phyloP scores from a whole-genome alignment of 2,888 invertebrate species.

The Hymenopus coronatus region DNA sequence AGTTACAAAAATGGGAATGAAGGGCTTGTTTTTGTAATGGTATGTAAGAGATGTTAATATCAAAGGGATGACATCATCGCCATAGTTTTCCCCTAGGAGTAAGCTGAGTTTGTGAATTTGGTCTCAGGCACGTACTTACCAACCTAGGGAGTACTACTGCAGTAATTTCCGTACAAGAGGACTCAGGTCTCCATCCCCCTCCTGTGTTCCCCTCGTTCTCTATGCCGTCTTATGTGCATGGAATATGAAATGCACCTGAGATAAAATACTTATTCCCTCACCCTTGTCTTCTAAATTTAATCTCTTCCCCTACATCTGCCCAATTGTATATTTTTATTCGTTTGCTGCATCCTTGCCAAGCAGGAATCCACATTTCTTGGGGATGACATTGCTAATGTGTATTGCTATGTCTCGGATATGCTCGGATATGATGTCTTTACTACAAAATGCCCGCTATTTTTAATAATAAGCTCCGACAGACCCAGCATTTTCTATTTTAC shows the following conservation, averaged over 20 bases:
- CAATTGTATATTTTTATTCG: not conserved
- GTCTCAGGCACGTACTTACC: not conserved
- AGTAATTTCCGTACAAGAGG: constrained; percentile 3
- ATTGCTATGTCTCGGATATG: not conserved
- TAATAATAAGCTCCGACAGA: too few relatives aligned
- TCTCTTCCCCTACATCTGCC: not conserved
- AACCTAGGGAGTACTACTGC: not conserved
- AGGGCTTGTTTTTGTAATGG: too few relatives aligned
- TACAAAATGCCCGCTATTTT: too few relatives aligned
- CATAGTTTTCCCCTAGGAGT: not conserved
- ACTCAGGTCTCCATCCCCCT: not conserved
- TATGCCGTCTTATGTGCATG: not conserved
- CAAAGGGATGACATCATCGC: too few relatives aligned
- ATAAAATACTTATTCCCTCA: constrained; percentile 2
- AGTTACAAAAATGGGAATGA: too few relatives aligned
- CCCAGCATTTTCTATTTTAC: too few relatives aligned
- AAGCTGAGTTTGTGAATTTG: not conserved
- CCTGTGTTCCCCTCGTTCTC: not conserved
- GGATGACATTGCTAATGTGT: not conserved
- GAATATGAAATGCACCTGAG: constrained; percentile 17
- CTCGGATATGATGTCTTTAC: too few relatives aligned
- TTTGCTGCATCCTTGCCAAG: not conserved
- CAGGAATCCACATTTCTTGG: not conserved
- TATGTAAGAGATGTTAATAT: too few relatives aligned
- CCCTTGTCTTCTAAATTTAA: not conserved